Conservation (phyloP, 2,888 invertebrate species). For the Diarsia brunnea region DNA sequence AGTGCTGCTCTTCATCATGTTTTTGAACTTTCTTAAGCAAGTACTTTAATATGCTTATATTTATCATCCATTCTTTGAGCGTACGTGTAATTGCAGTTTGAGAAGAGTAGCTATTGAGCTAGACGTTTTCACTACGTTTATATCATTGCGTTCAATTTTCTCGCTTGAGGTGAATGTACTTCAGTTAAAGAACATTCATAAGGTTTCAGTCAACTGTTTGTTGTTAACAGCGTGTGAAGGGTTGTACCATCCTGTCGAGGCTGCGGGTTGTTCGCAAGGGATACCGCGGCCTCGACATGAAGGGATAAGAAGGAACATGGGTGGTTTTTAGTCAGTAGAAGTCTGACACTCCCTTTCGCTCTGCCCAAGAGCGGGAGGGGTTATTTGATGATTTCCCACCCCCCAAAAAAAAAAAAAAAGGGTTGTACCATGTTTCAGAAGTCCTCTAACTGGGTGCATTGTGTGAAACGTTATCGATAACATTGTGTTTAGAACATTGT, state of each 20-base stretch:
- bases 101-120: constrained; percentile 10
- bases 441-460: constrained; percentile 1
- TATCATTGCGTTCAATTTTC: constrained; percentile 5
- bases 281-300: too few relatives aligned
- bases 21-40: background rate
- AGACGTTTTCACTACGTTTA: constrained; percentile 16
- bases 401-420: too few relatives aligned
- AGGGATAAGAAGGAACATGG: too few relatives aligned
- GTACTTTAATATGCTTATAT: background rate
- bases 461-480: background rate
- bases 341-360: too few relatives aligned
- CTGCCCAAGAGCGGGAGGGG: too few relatives aligned
- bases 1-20: background rate
- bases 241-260: too few relatives aligned
- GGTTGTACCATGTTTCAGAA: constrained; percentile 7
- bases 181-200: constrained; percentile 27
- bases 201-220: constrained; percentile 25
- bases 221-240: constrained; percentile 14
- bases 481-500: background rate
- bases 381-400: too few relatives aligned
- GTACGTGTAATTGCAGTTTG: constrained; percentile 3
- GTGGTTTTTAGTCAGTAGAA: too few relatives aligned
- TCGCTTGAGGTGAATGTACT: constrained; percentile 33
- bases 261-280: too few relatives aligned
- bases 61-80: constrained; percentile 7